phyloP scores from a whole-genome alignment of 2,888 invertebrate genomes.

The Mythimna loreyi region DNA sequence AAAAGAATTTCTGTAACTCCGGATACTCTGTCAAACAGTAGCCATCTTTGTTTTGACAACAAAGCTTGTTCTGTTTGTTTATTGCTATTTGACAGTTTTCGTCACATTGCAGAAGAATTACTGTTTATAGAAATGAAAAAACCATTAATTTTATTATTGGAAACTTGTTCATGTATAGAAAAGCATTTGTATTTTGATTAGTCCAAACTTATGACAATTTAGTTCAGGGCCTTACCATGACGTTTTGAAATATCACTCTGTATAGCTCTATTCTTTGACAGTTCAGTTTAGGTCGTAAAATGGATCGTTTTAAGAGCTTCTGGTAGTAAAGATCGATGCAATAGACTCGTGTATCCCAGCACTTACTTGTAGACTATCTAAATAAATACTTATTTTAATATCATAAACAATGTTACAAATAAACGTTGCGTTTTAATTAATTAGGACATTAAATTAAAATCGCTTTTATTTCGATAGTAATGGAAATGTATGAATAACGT shows the following conservation, averaged over 20 bases:
- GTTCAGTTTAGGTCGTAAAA: too few species aligned
- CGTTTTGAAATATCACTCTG: too few species aligned
- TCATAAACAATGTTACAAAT: conserved; percentile 84
- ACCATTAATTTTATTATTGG: neutral
- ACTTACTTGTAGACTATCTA: conserved; percentile 75
- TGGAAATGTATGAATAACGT: conserved; percentile 69
- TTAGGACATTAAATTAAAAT: conserved; percentile 64
- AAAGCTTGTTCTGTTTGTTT: conserved; percentile 53
- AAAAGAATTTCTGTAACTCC: conserved; percentile 25
- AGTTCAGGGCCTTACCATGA: neutral
- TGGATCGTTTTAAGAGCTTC: too few species aligned
- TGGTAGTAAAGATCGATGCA: neutral
- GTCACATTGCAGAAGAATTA: conserved; percentile 11
- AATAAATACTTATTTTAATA: conserved; percentile 88
- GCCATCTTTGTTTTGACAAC: conserved; percentile 62
- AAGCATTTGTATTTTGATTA: neutral
- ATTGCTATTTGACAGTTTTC: conserved; percentile 46
- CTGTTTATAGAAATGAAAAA: conserved; percentile 8
- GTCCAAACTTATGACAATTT: neutral
- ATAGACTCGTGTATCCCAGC: conserved; percentile 51
- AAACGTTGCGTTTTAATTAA: conserved; percentile 68
- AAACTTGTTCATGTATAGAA: neutral
- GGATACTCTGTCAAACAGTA: conserved; percentile 55
- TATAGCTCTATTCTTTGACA: too few species aligned
- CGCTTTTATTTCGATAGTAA: conserved; percentile 67